A percentile compares a stretch with the other conserved stretches of the same genome.
These are phyloP conservation scores for Phrynocephalus versicolor DNA, from an alignment of 2,113 vertebrate species.

Conservation along the genomic window DNA sequence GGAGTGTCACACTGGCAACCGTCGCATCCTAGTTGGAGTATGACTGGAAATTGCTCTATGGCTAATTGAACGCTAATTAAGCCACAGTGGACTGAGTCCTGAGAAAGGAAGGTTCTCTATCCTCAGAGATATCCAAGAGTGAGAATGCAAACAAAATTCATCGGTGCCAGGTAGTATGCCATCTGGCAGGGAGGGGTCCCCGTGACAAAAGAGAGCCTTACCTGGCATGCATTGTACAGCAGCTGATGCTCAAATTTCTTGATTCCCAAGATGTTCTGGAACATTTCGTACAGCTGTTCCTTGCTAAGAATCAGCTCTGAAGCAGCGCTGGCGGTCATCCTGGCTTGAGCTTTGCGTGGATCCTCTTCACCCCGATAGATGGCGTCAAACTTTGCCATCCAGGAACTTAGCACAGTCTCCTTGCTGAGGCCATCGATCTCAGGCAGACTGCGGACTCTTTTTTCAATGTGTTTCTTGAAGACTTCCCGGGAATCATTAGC, in stretches of 20 bases:
- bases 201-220: conserved; percentile 60
- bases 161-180: neutral
- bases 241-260: conserved; percentile 99
- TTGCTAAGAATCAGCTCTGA: conserved; percentile 99
- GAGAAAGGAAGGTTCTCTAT: neutral
- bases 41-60: neutral
- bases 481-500: conserved; percentile 94
- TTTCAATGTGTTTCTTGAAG: conserved; percentile 99
- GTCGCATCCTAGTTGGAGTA: neutral
- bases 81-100: neutral
- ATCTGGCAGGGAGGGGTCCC: neutral
- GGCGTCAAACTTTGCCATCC: conserved; percentile 98
- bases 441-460: conserved; percentile 93
- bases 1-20: neutral
- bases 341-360: conserved; percentile 93
- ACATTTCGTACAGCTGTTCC: conserved; percentile 99
- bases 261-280: conserved; percentile 96
- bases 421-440: conserved; percentile 98
- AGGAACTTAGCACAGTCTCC: conserved; percentile 97
- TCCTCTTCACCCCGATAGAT: conserved; percentile 98
- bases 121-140: neutral
- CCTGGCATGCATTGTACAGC: conserved; percentile 98
- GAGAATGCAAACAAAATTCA: neutral
- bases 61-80: neutral
- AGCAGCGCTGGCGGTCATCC: conserved; percentile 93